These are phyloP conservation scores for Macroglossus sobrinus DNA, from an alignment of 2,113 vertebrate species.

Conservation along the genomic window DNA sequence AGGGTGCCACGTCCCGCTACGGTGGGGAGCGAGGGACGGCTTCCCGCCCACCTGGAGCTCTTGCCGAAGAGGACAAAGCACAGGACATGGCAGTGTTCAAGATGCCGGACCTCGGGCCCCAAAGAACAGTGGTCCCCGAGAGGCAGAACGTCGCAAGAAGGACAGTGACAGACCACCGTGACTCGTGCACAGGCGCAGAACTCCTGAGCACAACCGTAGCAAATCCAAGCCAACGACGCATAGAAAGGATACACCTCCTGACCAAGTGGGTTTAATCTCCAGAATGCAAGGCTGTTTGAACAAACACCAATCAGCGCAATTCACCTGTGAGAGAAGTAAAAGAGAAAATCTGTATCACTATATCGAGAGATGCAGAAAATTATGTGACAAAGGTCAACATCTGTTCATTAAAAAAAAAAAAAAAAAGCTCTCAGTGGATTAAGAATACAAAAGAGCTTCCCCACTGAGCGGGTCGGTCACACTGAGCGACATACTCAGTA, in stretches of 20 bases:
- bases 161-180: accelerated
- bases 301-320: background rate
- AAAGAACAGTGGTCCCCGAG: background rate
- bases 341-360: too few species aligned
- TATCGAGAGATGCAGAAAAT: background rate
- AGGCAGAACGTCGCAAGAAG: background rate
- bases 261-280: too few species aligned
- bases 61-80: too few species aligned
- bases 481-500: background rate
- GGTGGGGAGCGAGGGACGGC: background rate
- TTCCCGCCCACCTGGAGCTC: too few species aligned
- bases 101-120: background rate
- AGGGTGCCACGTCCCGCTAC: background rate
- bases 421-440: background rate
- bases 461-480: background rate
- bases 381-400: background rate
- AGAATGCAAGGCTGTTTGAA: background rate
- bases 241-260: too few species aligned
- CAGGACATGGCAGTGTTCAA: background rate
- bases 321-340: too few species aligned
- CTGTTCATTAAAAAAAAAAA: background rate
- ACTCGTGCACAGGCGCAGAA: background rate
- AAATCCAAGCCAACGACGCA: background rate
- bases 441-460: background rate
- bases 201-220: background rate